phyloP scores from a whole-genome alignment of 1,140 invertebrate genomes.

The Monochamus saltuarius region DNA sequence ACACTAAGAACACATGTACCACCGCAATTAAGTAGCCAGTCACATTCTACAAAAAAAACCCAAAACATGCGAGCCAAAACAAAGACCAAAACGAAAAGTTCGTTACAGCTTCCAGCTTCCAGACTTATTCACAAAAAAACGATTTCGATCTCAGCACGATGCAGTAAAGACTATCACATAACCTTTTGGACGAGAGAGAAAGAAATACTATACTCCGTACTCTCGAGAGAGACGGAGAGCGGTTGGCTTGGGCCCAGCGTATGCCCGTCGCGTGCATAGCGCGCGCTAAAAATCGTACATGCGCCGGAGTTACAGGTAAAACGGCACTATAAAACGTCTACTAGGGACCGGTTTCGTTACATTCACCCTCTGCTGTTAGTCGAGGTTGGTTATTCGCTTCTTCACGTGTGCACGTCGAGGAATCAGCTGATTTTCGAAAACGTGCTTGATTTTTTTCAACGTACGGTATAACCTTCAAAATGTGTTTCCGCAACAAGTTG shows the following conservation, averaged over 20 bases:
- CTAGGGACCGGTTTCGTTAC: conserved; percentile 9
- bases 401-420: not conserved
- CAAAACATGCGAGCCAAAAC: conserved; percentile 3
- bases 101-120: conserved; percentile 28
- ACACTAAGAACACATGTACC: too few relatives aligned
- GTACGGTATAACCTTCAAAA: conserved; percentile 1
- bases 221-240: conserved; percentile 3
- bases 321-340: conserved; percentile 8
- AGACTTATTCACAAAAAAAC: conserved; percentile 15
- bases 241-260: conserved; percentile 17
- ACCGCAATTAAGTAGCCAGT: too few relatives aligned
- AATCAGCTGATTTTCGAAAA: conserved; percentile 26
- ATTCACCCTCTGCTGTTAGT: conserved; percentile 14
- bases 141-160: conserved; percentile 9
- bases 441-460: not conserved
- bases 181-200: conserved; percentile 5
- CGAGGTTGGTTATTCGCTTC: not conserved
- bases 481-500: conserved; percentile 36
- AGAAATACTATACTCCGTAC: not conserved
- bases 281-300: conserved; percentile 26
- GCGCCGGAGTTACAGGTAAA: conserved; percentile 4
- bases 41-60: conserved; percentile 3
- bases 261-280: conserved; percentile 32
- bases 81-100: conserved; percentile 25
- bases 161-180: not conserved